A percentile compares a stretch with the other conserved stretches of the same genome.
Evolutionary conservation across 2,888 invertebrate genomes (phyloP).

Genomic region (Ectropis crepuscularia): DNA sequence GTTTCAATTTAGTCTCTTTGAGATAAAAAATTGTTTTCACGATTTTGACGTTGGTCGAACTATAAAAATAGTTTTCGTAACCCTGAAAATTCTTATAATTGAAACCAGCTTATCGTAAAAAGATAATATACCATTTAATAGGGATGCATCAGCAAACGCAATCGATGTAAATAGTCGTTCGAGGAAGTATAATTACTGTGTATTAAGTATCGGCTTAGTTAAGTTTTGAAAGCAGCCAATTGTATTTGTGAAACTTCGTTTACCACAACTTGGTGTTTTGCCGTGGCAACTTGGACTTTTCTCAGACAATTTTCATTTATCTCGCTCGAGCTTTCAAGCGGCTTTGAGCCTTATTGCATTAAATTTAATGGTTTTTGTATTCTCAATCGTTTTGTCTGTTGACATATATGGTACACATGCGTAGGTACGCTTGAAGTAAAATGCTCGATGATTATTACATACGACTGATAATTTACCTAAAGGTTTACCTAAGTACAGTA

Average conservation of each 20-base stretch:
- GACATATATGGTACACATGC: too few relatives aligned
- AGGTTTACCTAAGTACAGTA: too few relatives aligned
- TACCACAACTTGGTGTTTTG: conserved; percentile 14
- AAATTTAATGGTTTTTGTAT: too few relatives aligned
- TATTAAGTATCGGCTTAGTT: conserved; percentile 47
- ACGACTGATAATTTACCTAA: too few relatives aligned
- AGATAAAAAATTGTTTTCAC: background rate
- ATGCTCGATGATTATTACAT: too few relatives aligned
- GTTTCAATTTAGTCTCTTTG: background rate
- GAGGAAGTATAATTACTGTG: conserved; percentile 41
- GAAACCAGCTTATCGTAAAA: background rate
- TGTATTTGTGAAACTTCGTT: conserved; percentile 18
- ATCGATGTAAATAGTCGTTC: conserved; percentile 47
- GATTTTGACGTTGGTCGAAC: too few relatives aligned
- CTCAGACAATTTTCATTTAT: too few relatives aligned
- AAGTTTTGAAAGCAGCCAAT: conserved; percentile 46
- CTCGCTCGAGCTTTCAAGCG: too few relatives aligned
- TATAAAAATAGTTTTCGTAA: background rate
- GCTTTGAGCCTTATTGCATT: too few relatives aligned
- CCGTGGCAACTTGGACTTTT: background rate
- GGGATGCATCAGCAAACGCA: conserved; percentile 39
- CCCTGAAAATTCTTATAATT: background rate
- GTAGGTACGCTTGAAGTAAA: too few relatives aligned
- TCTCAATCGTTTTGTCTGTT: too few relatives aligned
- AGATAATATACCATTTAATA: conserved; percentile 11